Conservation (phyloP, 2,797 vertebrate species). For the Nannoperca obscura region DNA sequence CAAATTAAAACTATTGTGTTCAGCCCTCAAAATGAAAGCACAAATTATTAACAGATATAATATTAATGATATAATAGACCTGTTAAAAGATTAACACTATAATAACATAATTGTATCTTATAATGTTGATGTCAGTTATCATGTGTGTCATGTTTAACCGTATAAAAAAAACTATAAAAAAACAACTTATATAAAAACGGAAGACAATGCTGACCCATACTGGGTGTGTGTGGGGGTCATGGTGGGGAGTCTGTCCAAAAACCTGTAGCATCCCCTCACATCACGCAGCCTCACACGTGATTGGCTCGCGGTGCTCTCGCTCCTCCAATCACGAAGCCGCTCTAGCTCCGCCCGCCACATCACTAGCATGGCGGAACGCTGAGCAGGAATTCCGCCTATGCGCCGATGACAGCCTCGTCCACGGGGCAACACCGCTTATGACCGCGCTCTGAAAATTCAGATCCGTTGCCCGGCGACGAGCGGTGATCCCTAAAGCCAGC, state of each 20-base stretch:
- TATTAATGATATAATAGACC: not conserved
- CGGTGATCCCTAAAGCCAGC: not conserved
- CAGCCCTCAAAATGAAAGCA: not conserved
- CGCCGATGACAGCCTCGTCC: slow-evolving; percentile 32
- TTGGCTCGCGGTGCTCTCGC: slow-evolving; percentile 48
- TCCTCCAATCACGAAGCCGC: slow-evolving; percentile 68
- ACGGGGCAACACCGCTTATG: slow-evolving; percentile 9
- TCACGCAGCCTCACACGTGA: slow-evolving; percentile 37
- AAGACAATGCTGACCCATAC: too few relatives aligned
- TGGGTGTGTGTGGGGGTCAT: not conserved
- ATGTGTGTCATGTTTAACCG: not conserved
- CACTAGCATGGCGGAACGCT: slow-evolving; percentile 72
- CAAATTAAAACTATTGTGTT: not conserved
- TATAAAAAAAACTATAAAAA: too few relatives aligned
- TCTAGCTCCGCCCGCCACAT: slow-evolving; percentile 68
- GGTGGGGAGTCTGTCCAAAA: not conserved
- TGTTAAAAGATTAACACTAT: not conserved
- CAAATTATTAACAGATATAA: not conserved
- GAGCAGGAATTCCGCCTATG: slow-evolving; percentile 74
- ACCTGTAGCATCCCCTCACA: slow-evolving; percentile 25
- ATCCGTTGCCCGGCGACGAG: slow-evolving; percentile 58
- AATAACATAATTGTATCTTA: not conserved
- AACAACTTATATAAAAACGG: too few relatives aligned
- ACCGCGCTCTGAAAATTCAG: slow-evolving; percentile 8
- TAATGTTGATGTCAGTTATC: not conserved